phyloP scores from a whole-genome alignment of 1,140 invertebrate species.

The Drosophila santomea region DNA sequence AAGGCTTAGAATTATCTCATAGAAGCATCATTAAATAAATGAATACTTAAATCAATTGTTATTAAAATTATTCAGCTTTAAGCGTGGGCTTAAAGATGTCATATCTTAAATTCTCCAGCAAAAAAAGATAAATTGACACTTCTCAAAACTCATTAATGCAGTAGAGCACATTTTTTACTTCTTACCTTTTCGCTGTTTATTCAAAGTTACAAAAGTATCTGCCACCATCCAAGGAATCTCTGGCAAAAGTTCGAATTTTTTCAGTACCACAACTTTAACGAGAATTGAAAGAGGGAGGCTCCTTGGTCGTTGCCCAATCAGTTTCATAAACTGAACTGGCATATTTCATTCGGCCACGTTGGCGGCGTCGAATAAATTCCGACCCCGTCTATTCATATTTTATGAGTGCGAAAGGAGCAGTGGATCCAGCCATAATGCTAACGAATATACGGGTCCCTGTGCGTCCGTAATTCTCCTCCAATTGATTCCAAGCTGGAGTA shows the following conservation, averaged over 20 bases:
- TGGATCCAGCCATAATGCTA: slow-evolving; percentile 29
- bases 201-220: neutral
- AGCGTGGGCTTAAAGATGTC: too few relatives aligned
- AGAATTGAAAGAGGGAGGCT: neutral
- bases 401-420: slow-evolving; percentile 45
- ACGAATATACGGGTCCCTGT: slow-evolving; percentile 37
- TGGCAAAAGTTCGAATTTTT: slow-evolving; percentile 13
- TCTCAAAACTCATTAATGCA: too few relatives aligned
- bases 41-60: neutral
- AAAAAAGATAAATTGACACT: too few relatives aligned
- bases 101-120: too few relatives aligned
- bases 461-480: slow-evolving; percentile 16
- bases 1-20: too few relatives aligned
- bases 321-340: slow-evolving; percentile 57
- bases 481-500: slow-evolving; percentile 33
- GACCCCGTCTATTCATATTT: slow-evolving; percentile 57
- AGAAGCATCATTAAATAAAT: neutral
- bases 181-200: neutral
- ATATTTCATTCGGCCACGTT: slow-evolving; percentile 54
- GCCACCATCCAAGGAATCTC: slow-evolving; percentile 7
- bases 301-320: slow-evolving; percentile 51
- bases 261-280: slow-evolving; percentile 31
- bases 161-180: too few relatives aligned
- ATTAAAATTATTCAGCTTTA: too few relatives aligned
- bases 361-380: slow-evolving; percentile 50